A percentile compares a stretch with the other conserved stretches of the same genome.
Evolutionary conservation across 1,140 invertebrate species (phyloP).

Genomic region (Zaprionus camerounensis): DNA sequence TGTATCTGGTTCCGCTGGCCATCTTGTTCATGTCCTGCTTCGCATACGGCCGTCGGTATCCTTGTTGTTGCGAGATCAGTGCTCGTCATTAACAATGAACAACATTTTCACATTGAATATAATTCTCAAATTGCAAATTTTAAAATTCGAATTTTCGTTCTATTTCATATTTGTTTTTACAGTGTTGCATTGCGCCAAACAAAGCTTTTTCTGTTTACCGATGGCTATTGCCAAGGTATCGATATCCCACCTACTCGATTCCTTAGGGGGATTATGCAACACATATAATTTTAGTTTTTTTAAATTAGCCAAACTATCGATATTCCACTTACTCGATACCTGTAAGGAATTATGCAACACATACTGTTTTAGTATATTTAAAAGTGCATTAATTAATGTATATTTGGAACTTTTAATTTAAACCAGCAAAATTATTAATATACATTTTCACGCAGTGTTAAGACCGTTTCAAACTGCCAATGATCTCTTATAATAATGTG

Average conservation of each 20-base stretch:
- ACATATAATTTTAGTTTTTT: not conserved
- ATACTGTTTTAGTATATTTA: not conserved
- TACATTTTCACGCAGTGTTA: not conserved
- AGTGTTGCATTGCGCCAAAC: not conserved
- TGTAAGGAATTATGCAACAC: not conserved
- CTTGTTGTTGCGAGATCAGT: conserved; percentile 11
- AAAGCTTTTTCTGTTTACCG: not conserved
- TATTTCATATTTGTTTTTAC: too few species aligned
- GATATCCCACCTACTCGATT: not conserved
- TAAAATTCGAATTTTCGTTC: not conserved
- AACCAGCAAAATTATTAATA: not conserved
- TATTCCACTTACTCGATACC: not conserved
- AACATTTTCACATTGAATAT: not conserved
- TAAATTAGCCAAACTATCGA: not conserved
- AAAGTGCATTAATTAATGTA: not conserved
- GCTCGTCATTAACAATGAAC: not conserved
- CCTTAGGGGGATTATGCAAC: not conserved
- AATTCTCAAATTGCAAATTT: not conserved
- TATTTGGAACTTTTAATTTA: not conserved
- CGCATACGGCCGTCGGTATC: conserved; percentile 16
- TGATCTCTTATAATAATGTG: conserved; percentile 5
- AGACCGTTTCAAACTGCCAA: not conserved
- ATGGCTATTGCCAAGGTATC: not conserved
- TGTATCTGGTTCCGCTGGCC: conserved; percentile 1
- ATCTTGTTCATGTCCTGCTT: conserved; percentile 11